Evolutionary conservation across 1,140 invertebrate species (phyloP), one percentile per base, ranked within the genome.

Genomic region (Latrodectus geometricus): DNA sequence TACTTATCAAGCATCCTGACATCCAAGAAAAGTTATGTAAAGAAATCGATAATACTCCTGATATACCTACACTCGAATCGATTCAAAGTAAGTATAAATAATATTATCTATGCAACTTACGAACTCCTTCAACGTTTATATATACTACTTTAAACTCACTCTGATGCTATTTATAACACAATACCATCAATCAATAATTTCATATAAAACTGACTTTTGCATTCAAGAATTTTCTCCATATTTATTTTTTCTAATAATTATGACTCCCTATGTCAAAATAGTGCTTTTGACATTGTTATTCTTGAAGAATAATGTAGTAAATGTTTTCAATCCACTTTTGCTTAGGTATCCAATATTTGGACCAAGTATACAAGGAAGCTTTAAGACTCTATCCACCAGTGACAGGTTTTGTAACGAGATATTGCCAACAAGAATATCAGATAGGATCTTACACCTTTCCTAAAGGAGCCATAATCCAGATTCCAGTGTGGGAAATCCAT

Each of bases 401-500:
- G 11, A 89, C 90, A 8, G 82, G 88, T 4, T 91, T 91, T 72
- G 87, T 91, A 0, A 86, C 85, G 0, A 72, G 91, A 20, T 86
- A 88, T 21, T 88, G 77, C 49, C 81, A 79, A 14, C 23, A 89
- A 68, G 89, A 90, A 17, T 85, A 74, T 14, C 78, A 89, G 68
- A 88, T 92, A 15, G 90, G 90, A 14, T 90, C 90, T 0, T 88
- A 89, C 21, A 82, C 72, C 8, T 88, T 93, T 14, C 90, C 89
- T 0, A 91, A 90, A 81, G 92, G 90, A 5, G 89, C 90, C 14
- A 88, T 88, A 9, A 89, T 93, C 7, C 85, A 89, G 17, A 88
- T 92, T 14, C 91, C 91, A 8, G 89, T 92, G 7, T 91, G 90
- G 88, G 89, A 90, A 49, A 89, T 93, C 48, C 93, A 93, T 84